Evolutionary conservation across 2,113 vertebrate genomes (phyloP).

Genomic region (Tenebrosternarchus preto): DNA sequence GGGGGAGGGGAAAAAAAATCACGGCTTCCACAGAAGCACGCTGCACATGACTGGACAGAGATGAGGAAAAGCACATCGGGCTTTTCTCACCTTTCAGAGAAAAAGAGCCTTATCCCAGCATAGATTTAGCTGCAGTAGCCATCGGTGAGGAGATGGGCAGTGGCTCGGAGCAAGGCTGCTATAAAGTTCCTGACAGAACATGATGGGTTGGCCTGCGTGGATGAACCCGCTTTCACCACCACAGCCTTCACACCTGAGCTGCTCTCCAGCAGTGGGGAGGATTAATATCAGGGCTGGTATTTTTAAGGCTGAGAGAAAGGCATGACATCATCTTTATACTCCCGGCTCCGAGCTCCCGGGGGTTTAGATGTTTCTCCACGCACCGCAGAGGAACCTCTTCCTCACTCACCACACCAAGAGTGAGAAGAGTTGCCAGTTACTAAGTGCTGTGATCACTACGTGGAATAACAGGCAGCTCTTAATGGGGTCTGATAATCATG

Average conservation of each 20-base stretch:
- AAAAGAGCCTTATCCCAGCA: not conserved
- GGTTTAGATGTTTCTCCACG: too few relatives aligned
- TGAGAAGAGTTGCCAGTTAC: constrained; percentile 42
- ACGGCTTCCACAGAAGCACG: not conserved
- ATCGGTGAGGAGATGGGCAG: not conserved
- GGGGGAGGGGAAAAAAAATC: not conserved
- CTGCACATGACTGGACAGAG: not conserved
- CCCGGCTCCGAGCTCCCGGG: constrained; percentile 37
- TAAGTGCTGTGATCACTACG: constrained; percentile 32
- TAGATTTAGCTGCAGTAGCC: not conserved
- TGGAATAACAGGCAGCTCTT: constrained; percentile 38
- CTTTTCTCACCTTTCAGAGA: constrained; percentile 18
- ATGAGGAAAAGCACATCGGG: not conserved
- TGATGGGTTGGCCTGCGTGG: constrained; percentile 19
- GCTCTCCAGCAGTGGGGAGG: constrained; percentile 41
- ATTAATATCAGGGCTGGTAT: constrained; percentile 48
- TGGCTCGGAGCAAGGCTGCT: not conserved
- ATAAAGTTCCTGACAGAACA: constrained; percentile 35
- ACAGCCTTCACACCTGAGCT: constrained; percentile 21
- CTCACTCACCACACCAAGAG: constrained; percentile 40
- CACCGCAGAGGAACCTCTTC: constrained; percentile 18
- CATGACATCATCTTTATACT: constrained; percentile 47
- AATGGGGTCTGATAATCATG: constrained; percentile 38
- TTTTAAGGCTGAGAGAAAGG: constrained; percentile 45
- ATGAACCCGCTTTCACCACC: too few relatives aligned